These are phyloP conservation scores for Cosmopolites sordidus DNA, from an alignment of 2,888 invertebrate genomes.

Conservation along the genomic window DNA sequence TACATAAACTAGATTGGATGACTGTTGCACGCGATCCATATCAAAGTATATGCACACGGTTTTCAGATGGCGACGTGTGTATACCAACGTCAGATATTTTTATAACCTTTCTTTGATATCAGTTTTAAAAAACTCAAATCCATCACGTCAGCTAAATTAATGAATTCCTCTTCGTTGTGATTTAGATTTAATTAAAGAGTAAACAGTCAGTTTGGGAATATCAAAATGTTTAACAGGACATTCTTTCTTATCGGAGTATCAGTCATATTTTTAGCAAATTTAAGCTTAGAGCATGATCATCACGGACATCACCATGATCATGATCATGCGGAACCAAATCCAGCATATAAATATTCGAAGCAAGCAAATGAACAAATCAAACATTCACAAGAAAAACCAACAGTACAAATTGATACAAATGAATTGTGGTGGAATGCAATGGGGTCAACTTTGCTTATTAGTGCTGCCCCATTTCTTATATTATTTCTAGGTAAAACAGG, in stretches of 20 bases:
- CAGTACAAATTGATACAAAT: slow-evolving; percentile 29
- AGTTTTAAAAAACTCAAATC: too few species aligned
- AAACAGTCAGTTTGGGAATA: too few species aligned
- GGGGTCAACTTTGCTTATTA: slow-evolving; percentile 88
- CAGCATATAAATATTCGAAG: slow-evolving; percentile 80
- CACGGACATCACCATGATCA: slow-evolving; percentile 39
- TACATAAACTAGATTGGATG: too few species aligned
- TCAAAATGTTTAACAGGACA: slow-evolving; percentile 44
- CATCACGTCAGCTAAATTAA: too few species aligned
- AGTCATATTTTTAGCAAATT: background rate
- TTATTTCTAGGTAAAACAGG: slow-evolving; percentile 55
- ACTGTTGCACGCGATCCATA: too few species aligned
- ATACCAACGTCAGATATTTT: too few species aligned
- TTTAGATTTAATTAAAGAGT: too few species aligned
- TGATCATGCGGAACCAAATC: slow-evolving; percentile 54
- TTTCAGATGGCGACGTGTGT: too few species aligned
- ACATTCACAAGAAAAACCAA: slow-evolving; percentile 36
- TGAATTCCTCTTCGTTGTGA: too few species aligned
- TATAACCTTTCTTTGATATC: too few species aligned
- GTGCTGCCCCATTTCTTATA: slow-evolving; percentile 90
- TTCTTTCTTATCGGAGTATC: background rate
- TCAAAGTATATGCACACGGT: too few species aligned
- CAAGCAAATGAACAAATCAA: slow-evolving; percentile 51
- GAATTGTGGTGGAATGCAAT: slow-evolving; percentile 76
- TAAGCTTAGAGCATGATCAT: background rate